A percentile compares a stretch with the other conserved stretches of the same genome.
These are phyloP conservation scores for Odontocerum albicorne DNA, from an alignment of 2,888 invertebrate species.

Conservation along the genomic window DNA sequence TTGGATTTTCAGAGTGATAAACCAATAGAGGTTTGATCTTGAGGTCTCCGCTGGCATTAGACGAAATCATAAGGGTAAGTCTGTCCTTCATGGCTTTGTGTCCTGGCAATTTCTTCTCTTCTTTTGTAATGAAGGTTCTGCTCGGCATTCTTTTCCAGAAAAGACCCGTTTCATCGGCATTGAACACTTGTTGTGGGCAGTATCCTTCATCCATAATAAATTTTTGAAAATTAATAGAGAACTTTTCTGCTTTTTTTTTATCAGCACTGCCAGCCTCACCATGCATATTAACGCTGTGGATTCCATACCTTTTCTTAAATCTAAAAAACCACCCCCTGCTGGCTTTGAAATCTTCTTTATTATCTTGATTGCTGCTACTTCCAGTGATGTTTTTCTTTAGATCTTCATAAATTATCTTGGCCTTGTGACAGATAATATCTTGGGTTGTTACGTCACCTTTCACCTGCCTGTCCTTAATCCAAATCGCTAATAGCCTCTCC, in stretches of 20 bases:
- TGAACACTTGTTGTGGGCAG: conserved; percentile 29
- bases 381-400: conserved; percentile 32
- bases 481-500: conserved; percentile 31
- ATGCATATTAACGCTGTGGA: conserved; percentile 30
- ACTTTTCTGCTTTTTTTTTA: conserved; percentile 31
- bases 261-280: conserved; percentile 27
- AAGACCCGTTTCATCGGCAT: conserved; percentile 20
- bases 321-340: conserved; percentile 33
- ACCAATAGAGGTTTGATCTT: conserved; percentile 39
- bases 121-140: conserved; percentile 32
- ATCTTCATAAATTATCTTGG: conserved; percentile 29
- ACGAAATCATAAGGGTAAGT: conserved; percentile 37
- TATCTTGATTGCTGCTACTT: conserved; percentile 33
- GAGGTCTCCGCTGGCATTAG: conserved; percentile 39
- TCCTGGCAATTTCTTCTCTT: conserved; percentile 39
- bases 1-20: conserved; percentile 37
- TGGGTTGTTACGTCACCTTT: conserved; percentile 37
- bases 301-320: conserved; percentile 32
- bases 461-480: conserved; percentile 31
- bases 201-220: conserved; percentile 30
- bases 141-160: conserved; percentile 23
- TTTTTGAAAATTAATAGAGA: conserved; percentile 25
- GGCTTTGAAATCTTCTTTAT: conserved; percentile 29
- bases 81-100: conserved; percentile 40
- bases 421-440: conserved; percentile 30